These are phyloP conservation scores for Hedychridium roseum DNA, from an alignment of 2,888 invertebrate genomes.

Conservation along the genomic window DNA sequence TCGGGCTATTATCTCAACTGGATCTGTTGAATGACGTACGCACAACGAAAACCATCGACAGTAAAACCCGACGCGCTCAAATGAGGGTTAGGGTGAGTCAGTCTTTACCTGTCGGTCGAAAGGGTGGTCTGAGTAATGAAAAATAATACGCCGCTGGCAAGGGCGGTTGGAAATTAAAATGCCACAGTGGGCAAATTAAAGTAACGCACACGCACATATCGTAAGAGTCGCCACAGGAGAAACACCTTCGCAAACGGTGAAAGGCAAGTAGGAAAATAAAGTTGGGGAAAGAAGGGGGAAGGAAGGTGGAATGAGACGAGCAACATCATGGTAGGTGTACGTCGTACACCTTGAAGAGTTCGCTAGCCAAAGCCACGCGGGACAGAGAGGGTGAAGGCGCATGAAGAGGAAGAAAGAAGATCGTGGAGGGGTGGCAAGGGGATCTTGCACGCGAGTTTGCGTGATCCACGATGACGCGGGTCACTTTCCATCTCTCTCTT, in stretches of 20 bases:
- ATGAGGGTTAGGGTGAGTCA: too few species aligned
- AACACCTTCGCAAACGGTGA: too few species aligned
- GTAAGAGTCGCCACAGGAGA: too few species aligned
- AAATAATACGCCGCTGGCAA: too few species aligned
- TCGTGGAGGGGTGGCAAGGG: slow-evolving; percentile 13
- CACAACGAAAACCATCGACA: too few species aligned
- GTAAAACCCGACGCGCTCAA: too few species aligned
- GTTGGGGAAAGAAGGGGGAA: too few species aligned
- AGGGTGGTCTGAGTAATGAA: too few species aligned
- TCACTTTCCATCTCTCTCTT: slow-evolving; percentile 4
- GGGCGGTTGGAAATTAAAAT: slow-evolving; percentile 12
- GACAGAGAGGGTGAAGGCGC: not conserved
- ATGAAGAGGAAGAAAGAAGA: not conserved
- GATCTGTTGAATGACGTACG: too few species aligned
- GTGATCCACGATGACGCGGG: slow-evolving; percentile 49
- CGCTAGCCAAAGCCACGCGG: slow-evolving; percentile 13
- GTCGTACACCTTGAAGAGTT: slow-evolving; percentile 11
- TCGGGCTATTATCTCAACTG: too few species aligned
- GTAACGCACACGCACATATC: slow-evolving; percentile 8
- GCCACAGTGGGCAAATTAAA: slow-evolving; percentile 23
- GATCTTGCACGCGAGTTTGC: slow-evolving; percentile 59
- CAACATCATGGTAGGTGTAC: slow-evolving; percentile 5
- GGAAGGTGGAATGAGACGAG: slow-evolving; percentile 1
- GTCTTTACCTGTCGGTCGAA: too few species aligned
- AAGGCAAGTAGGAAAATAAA: too few species aligned